phyloP scores from a whole-genome alignment of 92 coral and sea anemone species.

The Siderastrea radians region DNA sequence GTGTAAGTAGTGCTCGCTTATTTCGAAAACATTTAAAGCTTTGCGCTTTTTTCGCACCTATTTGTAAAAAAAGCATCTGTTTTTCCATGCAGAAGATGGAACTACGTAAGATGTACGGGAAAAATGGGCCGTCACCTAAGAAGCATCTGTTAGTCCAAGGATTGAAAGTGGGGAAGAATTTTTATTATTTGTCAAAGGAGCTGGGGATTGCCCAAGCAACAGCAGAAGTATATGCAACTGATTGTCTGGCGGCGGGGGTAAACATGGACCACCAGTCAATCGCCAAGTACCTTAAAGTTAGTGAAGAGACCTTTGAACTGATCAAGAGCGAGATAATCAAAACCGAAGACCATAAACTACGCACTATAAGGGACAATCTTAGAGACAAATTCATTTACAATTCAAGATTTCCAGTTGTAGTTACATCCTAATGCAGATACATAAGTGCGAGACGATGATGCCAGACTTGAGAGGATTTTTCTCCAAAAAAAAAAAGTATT shows the following conservation, averaged over 20 bases:
- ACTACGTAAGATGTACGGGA: conserved; percentile 35
- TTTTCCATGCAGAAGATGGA: conserved; percentile 30
- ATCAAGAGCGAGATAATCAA: conserved; percentile 1
- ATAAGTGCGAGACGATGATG: too few species aligned
- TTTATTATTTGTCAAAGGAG: conserved; percentile 7
- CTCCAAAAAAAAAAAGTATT: too few species aligned
- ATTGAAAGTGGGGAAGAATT: conserved; percentile 23
- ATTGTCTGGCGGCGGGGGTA: conserved; percentile 23
- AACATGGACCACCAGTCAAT: conserved; percentile 28
- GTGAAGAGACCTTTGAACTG: neutral
- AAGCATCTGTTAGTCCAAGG: conserved; percentile 25
- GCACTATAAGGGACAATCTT: neutral
- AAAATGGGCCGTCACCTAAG: conserved; percentile 27
- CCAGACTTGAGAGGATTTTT: too few species aligned
- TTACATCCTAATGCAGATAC: too few species aligned
- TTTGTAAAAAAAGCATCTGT: neutral
- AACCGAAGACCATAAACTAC: neutral
- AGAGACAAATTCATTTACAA: neutral
- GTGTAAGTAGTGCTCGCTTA: conserved; percentile 19
- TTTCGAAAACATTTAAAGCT: neutral
- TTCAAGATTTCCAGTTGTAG: neutral
- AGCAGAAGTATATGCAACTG: conserved; percentile 41
- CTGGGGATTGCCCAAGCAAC: conserved; percentile 26
- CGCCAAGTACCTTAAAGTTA: conserved; percentile 28
- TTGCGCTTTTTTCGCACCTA: neutral